Percentiles rank a stretch among this genome's conserved stretches.
Evolutionary conservation across 1,140 invertebrate species (phyloP).

Genomic region (Ptiloglossa arizonensis): DNA sequence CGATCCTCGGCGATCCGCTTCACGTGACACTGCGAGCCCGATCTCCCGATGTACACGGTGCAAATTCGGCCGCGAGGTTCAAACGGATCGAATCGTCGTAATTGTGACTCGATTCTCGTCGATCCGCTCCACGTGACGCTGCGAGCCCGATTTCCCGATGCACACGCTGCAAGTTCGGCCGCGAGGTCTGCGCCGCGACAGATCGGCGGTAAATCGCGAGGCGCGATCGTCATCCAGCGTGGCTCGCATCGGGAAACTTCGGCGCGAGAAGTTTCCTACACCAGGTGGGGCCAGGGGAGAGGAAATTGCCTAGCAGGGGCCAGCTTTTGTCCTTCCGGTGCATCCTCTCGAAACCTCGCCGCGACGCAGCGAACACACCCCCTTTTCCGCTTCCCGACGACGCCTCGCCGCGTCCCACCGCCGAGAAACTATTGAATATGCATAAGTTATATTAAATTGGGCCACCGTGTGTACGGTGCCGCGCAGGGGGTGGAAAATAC

Average conservation of each 20-base stretch:
- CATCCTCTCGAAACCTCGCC: conserved; percentile 23
- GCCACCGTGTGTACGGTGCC: conserved; percentile 65
- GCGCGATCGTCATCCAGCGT: conserved; percentile 68
- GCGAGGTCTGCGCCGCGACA: conserved; percentile 64
- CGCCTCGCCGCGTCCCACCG: conserved; percentile 22
- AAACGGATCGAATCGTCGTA: not conserved
- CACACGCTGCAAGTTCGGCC: conserved; percentile 50
- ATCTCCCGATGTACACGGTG: too few species aligned
- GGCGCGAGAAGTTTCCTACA: conserved; percentile 63
- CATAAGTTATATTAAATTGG: conserved; percentile 79
- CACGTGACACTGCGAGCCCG: too few species aligned
- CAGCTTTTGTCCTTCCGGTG: conserved; percentile 74
- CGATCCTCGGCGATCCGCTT: too few species aligned
- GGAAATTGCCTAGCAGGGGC: conserved; percentile 71
- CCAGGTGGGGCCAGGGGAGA: conserved; percentile 57
- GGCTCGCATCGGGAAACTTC: conserved; percentile 62
- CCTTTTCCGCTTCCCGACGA: conserved; percentile 42
- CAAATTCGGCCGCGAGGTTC: too few species aligned
- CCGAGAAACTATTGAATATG: conserved; percentile 76
- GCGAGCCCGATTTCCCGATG: too few species aligned
- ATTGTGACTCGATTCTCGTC: not conserved
- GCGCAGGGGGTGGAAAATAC: conserved; percentile 55
- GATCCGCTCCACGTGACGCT: conserved; percentile 8
- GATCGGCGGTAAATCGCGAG: conserved; percentile 64
- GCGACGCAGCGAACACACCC: conserved; percentile 41